Base-by-base conservation (phyloP, 2,888 invertebrate genomes). In the Uropetala carovei region DNA sequence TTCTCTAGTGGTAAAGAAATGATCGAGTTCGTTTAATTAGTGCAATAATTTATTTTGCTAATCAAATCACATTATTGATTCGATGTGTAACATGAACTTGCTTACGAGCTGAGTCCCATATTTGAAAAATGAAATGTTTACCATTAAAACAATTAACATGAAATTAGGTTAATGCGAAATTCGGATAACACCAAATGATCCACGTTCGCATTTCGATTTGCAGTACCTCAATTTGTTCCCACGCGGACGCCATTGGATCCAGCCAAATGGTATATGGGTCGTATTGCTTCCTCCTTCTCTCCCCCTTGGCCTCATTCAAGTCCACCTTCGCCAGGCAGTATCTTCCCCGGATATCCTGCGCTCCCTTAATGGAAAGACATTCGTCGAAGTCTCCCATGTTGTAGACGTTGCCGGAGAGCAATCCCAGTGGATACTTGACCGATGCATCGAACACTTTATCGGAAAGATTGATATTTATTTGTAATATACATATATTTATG, bases 321-420 rank as follows among this genome's bases (percentile, higher is more conserved):
- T 85, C 68, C 4, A 96, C 95, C 18, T 96, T 95, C n/a, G 96
- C 95, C 57, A 96, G 94, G 93, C 96, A 96, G 94, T 96, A 96
- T 94, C 96, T 95, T 0, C 95, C 95, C 16, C 94, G 94, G 22
- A 95, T 93, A 0, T 94, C 94, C 9, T 95, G 94, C 4, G 95
- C 95, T 2, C 94, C 94, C 92, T 94, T 93, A 2, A 94, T 94
- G 58, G 94, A 94, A 89, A 95, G 92, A 93, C 97, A 97, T 94
- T 97, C 97, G 94, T 97, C 97, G 94, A 96, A 97, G 95, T 97
- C 97, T 0, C 97, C 97, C 93, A 97, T 95, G 93, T 97, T 97
- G 95, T 96, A 97, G 0, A 96, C 96, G 18, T 97, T 96, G 4
- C 97, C 97, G 93, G 96, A 96, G 22, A 97, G 96, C 16, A 97